Conservation (phyloP, 2,113 vertebrate genomes). For the Podarcis raffonei region DNA sequence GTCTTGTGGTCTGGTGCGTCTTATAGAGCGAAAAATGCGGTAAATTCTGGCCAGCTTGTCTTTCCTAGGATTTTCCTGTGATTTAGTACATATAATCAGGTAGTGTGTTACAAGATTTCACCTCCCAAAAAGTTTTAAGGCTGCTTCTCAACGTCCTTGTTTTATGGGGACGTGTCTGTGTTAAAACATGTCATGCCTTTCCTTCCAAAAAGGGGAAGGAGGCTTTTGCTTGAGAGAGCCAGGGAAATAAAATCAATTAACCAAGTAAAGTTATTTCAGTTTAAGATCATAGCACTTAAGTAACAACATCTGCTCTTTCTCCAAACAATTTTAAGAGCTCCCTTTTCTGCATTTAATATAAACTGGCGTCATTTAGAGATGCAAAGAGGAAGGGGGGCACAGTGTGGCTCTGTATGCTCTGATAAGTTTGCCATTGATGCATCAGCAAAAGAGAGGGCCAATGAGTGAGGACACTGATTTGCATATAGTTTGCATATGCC, state of each 20-base stretch:
- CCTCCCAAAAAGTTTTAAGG: slow-evolving; percentile 64
- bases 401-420: not conserved
- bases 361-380: slow-evolving; percentile 55
- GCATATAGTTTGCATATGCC: too few species aligned
- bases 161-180: slow-evolving; percentile 64
- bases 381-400: not conserved
- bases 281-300: slow-evolving; percentile 64
- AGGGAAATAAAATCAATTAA: slow-evolving; percentile 50
- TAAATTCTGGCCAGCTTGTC: slow-evolving; percentile 55
- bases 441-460: too few species aligned
- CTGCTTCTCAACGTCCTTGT: slow-evolving; percentile 53
- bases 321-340: not conserved
- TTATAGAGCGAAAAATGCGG: too few species aligned
- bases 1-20: too few species aligned
- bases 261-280: slow-evolving; percentile 63
- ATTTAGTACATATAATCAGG: slow-evolving; percentile 55
- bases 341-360: slow-evolving; percentile 41
- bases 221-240: not conserved
- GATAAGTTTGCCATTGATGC: too few species aligned
- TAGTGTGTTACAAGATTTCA: slow-evolving; percentile 25
- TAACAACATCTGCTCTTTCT: not conserved
- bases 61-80: slow-evolving; percentile 38
- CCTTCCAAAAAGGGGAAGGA: too few species aligned
- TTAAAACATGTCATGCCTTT: not conserved
- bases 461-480: not conserved